Evolutionary conservation across 2,888 invertebrate genomes (phyloP).

Genomic region (Campopleginae sp.): DNA sequence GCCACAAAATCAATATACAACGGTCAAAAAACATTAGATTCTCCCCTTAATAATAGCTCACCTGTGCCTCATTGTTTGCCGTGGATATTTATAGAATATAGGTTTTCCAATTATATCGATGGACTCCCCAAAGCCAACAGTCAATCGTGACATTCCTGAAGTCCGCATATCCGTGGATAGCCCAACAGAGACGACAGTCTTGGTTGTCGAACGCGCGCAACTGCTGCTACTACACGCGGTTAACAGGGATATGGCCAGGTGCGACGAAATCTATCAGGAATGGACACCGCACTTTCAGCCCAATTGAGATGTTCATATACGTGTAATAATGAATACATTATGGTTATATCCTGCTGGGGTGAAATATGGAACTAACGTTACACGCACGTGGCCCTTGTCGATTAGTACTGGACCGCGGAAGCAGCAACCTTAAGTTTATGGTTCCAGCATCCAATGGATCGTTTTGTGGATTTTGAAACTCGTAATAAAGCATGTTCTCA

Average conservation of each 20-base stretch:
- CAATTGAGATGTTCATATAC: neutral
- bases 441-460: neutral
- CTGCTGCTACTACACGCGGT: constrained; percentile 45
- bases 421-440: constrained; percentile 47
- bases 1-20: neutral
- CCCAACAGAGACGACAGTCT: constrained; percentile 39
- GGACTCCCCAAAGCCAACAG: neutral
- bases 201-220: constrained; percentile 23
- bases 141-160: constrained; percentile 35
- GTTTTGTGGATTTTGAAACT: constrained; percentile 10
- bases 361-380: constrained; percentile 41
- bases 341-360: constrained; percentile 8
- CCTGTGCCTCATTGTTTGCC: neutral
- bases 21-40: neutral
- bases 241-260: constrained; percentile 46
- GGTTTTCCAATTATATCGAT: neutral
- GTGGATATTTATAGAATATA: neutral
- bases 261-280: constrained; percentile 50
- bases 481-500: neutral
- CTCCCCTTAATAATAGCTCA: neutral
- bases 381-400: constrained; percentile 44
- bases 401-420: constrained; percentile 46
- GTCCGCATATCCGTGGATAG: constrained; percentile 26
- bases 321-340: constrained; percentile 18
- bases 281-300: constrained; percentile 14